phyloP scores from a whole-genome alignment of 2,888 invertebrate species.

The Crepidodera aurea region DNA sequence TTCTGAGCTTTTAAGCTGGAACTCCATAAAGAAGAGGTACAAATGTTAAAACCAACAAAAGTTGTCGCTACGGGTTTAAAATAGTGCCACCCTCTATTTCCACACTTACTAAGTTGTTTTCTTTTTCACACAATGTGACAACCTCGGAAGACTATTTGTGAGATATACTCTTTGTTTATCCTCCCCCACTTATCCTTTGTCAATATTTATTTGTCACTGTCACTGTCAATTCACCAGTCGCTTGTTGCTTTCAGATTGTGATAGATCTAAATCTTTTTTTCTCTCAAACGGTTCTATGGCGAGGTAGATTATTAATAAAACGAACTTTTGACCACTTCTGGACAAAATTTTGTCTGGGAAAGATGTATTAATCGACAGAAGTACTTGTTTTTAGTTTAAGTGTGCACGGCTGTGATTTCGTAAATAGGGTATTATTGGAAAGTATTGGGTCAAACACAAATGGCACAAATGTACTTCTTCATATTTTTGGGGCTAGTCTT shows the following conservation, averaged over 20 bases:
- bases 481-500: conserved; percentile 13
- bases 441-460: background rate
- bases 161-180: no score
- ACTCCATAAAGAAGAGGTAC: no score
- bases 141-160: no score
- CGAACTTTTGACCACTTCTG: background rate
- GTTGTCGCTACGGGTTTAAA: no score
- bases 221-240: background rate
- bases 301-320: background rate
- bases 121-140: no score
- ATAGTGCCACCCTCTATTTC: no score
- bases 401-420: conserved; percentile 9
- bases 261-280: background rate
- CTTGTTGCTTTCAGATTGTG: background rate
- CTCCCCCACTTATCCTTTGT: background rate
- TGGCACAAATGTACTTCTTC: conserved; percentile 6
- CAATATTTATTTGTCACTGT: background rate
- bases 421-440: conserved; percentile 1
- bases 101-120: no score
- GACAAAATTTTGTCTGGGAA: background rate
- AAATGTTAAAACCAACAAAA: no score
- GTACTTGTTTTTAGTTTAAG: conserved; percentile 7
- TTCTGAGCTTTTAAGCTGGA: no score
- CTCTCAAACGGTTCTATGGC: background rate
- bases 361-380: conserved; percentile 8